Conservation (phyloP, 1,140 invertebrate genomes). For the Brachionus paranguensis region DNA sequence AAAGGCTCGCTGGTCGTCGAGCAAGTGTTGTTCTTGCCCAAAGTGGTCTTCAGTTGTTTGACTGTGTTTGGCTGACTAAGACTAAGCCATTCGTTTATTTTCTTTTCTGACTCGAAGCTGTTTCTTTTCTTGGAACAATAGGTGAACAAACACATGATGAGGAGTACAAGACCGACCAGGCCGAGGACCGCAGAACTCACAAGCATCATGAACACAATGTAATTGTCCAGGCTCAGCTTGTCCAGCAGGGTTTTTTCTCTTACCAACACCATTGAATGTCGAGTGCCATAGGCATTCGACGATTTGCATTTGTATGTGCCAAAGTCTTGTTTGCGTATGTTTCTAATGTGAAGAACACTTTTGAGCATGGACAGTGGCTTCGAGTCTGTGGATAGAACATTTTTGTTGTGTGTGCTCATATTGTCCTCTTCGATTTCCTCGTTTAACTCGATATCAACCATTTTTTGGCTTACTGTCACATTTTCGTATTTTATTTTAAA, state of each 20-base stretch:
- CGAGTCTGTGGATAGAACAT: background rate
- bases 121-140: background rate
- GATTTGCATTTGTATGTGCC: slow-evolving; percentile 4
- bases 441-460: background rate
- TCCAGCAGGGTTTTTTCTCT: slow-evolving; percentile 5
- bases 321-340: slow-evolving; percentile 31
- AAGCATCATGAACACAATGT: background rate
- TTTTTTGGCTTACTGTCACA: background rate
- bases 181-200: background rate
- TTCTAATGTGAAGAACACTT: slow-evolving; percentile 5
- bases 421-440: slow-evolving; percentile 7
- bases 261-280: background rate
- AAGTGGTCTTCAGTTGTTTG: background rate
- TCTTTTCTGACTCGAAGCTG: background rate
- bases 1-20: background rate
- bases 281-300: background rate
- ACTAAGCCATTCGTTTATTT: slow-evolving; percentile 1
- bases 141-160: background rate
- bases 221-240: background rate
- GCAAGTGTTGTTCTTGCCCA: background rate
- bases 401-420: background rate
- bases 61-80: background rate
- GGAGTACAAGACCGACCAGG: background rate
- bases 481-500: slow-evolving; percentile 26
- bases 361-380: background rate